These are phyloP conservation scores for Chiloscyllium punctatum DNA, from an alignment of 2,797 vertebrate genomes.

Conservation along the genomic window DNA sequence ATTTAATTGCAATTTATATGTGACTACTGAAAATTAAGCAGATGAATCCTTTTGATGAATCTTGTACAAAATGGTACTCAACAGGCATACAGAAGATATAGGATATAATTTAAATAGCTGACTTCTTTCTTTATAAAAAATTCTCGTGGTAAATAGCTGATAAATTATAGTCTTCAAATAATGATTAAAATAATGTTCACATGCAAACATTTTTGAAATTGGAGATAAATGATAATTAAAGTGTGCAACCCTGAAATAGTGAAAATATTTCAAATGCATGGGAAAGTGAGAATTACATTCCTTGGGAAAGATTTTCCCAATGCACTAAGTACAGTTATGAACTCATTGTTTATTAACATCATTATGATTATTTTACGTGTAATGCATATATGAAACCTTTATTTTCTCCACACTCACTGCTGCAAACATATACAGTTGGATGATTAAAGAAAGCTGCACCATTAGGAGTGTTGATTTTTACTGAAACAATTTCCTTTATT, in stretches of 20 bases:
- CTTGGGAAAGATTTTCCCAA: not conserved
- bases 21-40: not conserved
- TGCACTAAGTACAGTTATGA: not conserved
- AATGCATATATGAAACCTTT: too few relatives aligned
- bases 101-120: not conserved
- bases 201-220: not conserved
- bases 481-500: not conserved
- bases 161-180: not conserved
- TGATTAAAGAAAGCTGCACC: not conserved
- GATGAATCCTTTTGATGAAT: not conserved
- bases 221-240: not conserved
- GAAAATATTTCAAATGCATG: not conserved
- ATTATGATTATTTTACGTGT: not conserved
- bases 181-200: not conserved
- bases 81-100: not conserved
- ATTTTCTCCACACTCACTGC: not conserved
- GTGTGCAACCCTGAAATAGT: not conserved
- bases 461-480: not conserved
- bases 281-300: not conserved
- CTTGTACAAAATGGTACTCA: not conserved
- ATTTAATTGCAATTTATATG: slow-evolving; percentile 13
- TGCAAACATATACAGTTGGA: not conserved
- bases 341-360: not conserved
- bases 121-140: not conserved
- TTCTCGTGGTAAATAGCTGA: not conserved